Conservation (phyloP, 2,113 vertebrate genomes). For the Malurus cyaneus region DNA sequence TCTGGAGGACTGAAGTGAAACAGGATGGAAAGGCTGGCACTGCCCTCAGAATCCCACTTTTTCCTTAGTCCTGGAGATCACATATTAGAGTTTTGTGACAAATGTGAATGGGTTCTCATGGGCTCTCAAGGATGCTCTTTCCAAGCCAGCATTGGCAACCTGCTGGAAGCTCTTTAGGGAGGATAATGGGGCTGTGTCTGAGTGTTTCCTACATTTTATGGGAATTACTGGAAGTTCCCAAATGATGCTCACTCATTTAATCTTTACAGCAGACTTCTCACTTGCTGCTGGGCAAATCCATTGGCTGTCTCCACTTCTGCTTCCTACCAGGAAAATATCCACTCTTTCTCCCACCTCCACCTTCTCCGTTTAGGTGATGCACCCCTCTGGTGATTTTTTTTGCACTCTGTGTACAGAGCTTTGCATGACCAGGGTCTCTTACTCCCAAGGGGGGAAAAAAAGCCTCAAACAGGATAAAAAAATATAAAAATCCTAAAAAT, state of each 20-base stretch:
- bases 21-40: background rate
- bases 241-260: background rate
- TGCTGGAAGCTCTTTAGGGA: background rate
- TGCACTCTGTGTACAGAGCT: background rate
- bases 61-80: background rate
- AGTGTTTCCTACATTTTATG: background rate
- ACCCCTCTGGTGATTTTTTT: background rate
- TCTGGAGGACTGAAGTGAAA: background rate
- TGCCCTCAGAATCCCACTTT: background rate
- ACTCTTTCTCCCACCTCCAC: background rate
- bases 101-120: background rate
- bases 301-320: background rate
- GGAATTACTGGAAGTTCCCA: background rate
- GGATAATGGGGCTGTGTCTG: background rate
- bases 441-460: background rate
- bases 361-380: background rate
- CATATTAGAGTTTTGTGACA: background rate
- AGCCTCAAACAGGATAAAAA: background rate
- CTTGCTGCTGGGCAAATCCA: background rate
- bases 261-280: background rate
- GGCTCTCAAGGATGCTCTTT: background rate
- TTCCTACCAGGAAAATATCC: background rate
- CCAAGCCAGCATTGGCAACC: rapidly evolving
- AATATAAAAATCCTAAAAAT: background rate
- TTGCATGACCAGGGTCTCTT: background rate